phyloP scores from a whole-genome alignment of 2,113 vertebrate genomes.

The Synchiropus splendidus region DNA sequence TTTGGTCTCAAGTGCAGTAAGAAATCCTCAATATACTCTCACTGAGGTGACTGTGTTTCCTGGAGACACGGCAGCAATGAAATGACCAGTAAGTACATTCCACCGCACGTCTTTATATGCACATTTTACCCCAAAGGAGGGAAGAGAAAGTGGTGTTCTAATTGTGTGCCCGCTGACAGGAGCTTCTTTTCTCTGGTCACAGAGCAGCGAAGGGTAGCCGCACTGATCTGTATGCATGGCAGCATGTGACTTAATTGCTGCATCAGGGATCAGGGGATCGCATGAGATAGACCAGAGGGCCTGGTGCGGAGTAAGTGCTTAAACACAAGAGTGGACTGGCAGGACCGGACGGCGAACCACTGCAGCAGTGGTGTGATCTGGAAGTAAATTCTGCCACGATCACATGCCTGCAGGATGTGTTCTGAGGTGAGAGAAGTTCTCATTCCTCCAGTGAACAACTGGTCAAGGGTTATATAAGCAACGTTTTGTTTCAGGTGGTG shows the following conservation, averaged over 20 bases:
- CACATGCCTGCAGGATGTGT: not conserved
- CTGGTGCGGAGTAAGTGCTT: conserved; percentile 1
- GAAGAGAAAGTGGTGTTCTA: conserved; percentile 3
- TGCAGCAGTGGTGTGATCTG: conserved; percentile 7
- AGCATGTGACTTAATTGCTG: conserved; percentile 30
- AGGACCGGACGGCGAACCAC: not conserved
- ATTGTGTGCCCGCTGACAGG: conserved; percentile 19
- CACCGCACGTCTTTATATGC: conserved; percentile 9
- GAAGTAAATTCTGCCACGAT: conserved; percentile 15
- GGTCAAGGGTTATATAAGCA: no score
- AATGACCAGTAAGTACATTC: conserved; percentile 16
- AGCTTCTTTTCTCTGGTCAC: conserved; percentile 9
- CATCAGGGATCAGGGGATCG: conserved; percentile 11
- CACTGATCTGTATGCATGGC: conserved; percentile 40
- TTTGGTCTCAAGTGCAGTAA: conserved; percentile 29
- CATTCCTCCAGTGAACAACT: no score
- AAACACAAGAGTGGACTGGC: conserved; percentile 4
- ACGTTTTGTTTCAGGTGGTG: no score
- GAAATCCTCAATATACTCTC: conserved; percentile 20
- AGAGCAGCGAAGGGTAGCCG: conserved; percentile 16
- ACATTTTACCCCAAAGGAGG: not conserved
- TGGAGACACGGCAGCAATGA: conserved; percentile 8
- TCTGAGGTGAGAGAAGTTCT: no score
- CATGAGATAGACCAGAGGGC: conserved; percentile 13
- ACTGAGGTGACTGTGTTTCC: not conserved